These are phyloP conservation scores for Typhlichthys subterraneus DNA, from an alignment of 2,797 vertebrate species.

Conservation along the genomic window DNA sequence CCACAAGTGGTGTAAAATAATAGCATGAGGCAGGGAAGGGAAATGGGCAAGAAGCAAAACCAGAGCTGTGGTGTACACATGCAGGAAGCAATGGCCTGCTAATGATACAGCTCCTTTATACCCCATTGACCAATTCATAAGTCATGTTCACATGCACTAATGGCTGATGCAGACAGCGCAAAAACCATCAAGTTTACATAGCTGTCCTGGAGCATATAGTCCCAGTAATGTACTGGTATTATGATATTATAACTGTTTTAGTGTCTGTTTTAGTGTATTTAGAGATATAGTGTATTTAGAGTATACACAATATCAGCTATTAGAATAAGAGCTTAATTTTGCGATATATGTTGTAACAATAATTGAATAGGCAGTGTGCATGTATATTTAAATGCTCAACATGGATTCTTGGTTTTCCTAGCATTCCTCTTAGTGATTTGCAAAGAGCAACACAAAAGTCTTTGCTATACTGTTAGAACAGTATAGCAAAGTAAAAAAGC, in stretches of 20 bases:
- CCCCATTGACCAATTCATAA: background rate
- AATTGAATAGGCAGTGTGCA: background rate
- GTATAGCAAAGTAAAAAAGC: too few species aligned
- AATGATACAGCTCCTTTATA: background rate
- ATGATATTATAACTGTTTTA: background rate
- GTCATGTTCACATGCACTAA: slow-evolving; percentile 1
- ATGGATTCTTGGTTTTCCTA: slow-evolving; percentile 2
- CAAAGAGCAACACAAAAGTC: background rate
- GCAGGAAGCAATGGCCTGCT: background rate
- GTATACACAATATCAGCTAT: too few species aligned
- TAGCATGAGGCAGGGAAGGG: slow-evolving; percentile 2
- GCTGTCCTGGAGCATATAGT: too few species aligned
- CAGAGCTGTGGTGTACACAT: slow-evolving; percentile 1
- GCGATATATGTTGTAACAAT: background rate
- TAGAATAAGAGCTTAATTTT: background rate
- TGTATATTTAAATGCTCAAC: slow-evolving; percentile 1
- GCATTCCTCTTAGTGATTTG: background rate
- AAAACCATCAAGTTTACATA: background rate
- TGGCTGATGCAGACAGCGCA: background rate
- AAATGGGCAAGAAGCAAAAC: background rate
- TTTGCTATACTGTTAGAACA: too few species aligned
- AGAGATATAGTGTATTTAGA: background rate
- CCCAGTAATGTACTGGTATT: too few species aligned
- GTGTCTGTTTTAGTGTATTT: background rate
- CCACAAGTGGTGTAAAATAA: slow-evolving; percentile 3